Evolutionary conservation across 1,140 invertebrate species (phyloP), one percentile per base, ranked within the genome.

Genomic region (Tribolium castaneum): DNA sequence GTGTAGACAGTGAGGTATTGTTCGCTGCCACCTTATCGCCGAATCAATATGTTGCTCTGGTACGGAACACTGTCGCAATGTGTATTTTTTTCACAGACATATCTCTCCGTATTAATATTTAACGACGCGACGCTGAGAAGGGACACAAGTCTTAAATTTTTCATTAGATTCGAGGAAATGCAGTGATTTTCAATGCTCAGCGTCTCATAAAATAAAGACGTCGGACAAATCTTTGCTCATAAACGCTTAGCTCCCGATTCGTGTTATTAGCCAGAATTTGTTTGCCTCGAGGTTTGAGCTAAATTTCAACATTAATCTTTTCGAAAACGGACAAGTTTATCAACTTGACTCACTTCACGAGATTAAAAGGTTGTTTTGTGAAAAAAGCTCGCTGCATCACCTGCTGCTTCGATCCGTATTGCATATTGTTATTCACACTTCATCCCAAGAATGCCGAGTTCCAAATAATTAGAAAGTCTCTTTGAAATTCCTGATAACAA

Each of bases 1-100:
- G 72, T 75, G 72, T 14, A 56, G 72, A 75, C 50, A 35, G 50
- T 56, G 72, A 75, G 35, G 72, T 56, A 75, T 75, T 75, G 52
- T 75, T 75, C 52, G 16, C 16, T 19, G 16, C 16, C 16, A 19
- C 16, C 16, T 19, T 19, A 19, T 19, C 16, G 2, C 52, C 19
- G 16, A 39, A 35, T 54, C 72, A 39, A 75, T 75, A 75, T 56
- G 52, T 59, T 75, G 35, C 35, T 59, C 39, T 30, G 22, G 2
- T n/a, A 30, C 4, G 14, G 5, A 59, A 59, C 19, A 25, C 16
- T 59, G 54, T 59, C 59, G 59, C 59, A 66, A 66, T 66, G 59
- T 66, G 59, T 34, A 35, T 35, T 66, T 66, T 66, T 66, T 35
- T 13, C 30, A 7, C 30, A 7, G 13, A 66, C 59, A 66, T 66